phyloP scores from a whole-genome alignment of 30 jellyfish, hydroid and myxozoan genomes.

The Aurelia sp. region DNA sequence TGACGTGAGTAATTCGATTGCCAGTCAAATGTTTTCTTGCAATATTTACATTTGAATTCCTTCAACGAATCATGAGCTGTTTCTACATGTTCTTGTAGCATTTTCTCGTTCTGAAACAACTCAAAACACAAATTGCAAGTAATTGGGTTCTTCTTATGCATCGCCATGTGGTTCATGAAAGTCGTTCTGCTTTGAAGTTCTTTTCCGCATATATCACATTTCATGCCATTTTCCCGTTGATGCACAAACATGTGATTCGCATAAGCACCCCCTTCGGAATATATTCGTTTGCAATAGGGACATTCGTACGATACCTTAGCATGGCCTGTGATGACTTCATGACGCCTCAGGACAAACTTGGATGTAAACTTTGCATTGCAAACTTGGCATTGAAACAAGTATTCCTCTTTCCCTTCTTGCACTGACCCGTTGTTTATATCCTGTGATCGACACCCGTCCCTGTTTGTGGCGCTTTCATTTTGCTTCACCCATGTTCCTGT shows the following conservation, averaged over 20 bases:
- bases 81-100: conserved; percentile 12
- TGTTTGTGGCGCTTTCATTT: no score
- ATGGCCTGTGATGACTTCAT: conserved; percentile 50
- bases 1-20: conserved; percentile 43
- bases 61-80: conserved; percentile 43
- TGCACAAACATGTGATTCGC: conserved; percentile 59
- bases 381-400: conserved; percentile 23
- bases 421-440: not conserved
- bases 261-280: conserved; percentile 43
- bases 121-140: conserved; percentile 42
- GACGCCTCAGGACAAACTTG: conserved; percentile 40
- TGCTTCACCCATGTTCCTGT: no score
- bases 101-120: conserved; percentile 28
- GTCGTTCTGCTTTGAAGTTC: conserved; percentile 51
- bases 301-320: conserved; percentile 47
- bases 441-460: no score
- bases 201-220: conserved; percentile 44
- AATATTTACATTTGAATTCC: conserved; percentile 40
- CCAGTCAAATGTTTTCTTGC: conserved; percentile 56
- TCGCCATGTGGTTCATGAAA: conserved; percentile 17
- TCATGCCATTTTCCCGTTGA: conserved; percentile 54
- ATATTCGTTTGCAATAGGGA: conserved; percentile 48
- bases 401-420: not conserved
- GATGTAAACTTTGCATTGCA: conserved; percentile 35
- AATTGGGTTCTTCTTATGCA: conserved; percentile 50